These are phyloP conservation scores for Machimus rusticus DNA, from an alignment of 2,888 invertebrate genomes.

Conservation along the genomic window DNA sequence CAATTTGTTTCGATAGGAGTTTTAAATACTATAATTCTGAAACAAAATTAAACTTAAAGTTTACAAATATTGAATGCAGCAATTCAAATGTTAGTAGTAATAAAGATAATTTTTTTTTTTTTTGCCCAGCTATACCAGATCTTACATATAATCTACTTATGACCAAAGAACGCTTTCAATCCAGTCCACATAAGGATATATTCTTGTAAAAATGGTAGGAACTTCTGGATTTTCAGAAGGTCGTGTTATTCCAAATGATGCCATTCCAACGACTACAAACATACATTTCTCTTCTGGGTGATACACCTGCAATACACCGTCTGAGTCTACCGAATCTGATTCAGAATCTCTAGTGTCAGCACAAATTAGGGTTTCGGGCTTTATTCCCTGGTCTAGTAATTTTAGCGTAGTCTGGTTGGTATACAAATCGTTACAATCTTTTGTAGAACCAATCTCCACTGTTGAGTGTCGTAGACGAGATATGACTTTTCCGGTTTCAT, in stretches of 20 bases:
- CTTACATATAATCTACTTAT: background rate
- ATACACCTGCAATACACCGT: conserved; percentile 67
- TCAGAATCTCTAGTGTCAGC: background rate
- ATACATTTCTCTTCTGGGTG: conserved; percentile 59
- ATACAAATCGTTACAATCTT: background rate
- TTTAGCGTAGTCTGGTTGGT: background rate
- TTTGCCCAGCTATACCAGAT: no score
- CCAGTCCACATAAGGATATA: background rate
- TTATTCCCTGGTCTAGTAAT: background rate
- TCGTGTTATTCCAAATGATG: conserved; percentile 60
- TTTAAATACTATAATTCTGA: no score
- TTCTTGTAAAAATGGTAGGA: background rate
- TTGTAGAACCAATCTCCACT: background rate
- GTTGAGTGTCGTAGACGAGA: background rate
- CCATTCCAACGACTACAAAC: conserved; percentile 65
- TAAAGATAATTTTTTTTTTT: no score
- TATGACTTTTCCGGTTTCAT: background rate
- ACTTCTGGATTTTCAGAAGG: background rate
- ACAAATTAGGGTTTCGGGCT: background rate
- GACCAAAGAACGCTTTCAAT: background rate
- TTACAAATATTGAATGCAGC: no score
- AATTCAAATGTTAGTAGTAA: no score
- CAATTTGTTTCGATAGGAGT: no score
- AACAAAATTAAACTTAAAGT: no score
- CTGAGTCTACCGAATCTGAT: conserved; percentile 59